Conservation (phyloP, 2,113 vertebrate species). For the Corapipo altera region DNA sequence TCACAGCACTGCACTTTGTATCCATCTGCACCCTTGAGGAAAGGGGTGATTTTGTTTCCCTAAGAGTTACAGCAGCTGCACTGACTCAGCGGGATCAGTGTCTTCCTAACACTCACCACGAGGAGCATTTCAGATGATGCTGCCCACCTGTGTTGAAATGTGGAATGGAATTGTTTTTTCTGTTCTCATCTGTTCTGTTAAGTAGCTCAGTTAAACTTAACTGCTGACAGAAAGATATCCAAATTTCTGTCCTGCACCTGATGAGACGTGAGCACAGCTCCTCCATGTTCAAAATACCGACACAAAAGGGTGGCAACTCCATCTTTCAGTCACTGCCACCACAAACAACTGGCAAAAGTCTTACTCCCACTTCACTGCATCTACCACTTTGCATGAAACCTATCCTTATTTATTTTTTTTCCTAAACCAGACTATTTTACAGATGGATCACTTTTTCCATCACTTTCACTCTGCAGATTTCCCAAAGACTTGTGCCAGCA, state of each 20-base stretch:
- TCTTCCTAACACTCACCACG: neutral
- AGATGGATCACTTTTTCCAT: neutral
- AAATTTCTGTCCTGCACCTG: neutral
- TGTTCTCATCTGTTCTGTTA: neutral
- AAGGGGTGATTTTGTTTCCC: neutral
- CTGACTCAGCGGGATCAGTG: neutral
- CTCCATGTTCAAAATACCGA: neutral
- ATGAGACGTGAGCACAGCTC: neutral
- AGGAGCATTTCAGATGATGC: neutral
- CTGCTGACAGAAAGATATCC: neutral
- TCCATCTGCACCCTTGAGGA: neutral
- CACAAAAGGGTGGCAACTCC: neutral
- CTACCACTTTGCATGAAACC: neutral
- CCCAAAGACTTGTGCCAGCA: neutral
- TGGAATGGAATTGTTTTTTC: neutral
- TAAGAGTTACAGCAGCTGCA: neutral
- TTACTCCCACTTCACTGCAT: neutral
- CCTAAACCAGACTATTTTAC: neutral
- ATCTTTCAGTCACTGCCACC: neutral
- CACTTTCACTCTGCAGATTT: neutral
- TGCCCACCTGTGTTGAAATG: neutral
- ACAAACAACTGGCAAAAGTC: neutral
- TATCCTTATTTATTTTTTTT: neutral
- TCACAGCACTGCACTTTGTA: neutral
- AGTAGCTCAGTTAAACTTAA: neutral